Evolutionary conservation across 2,113 vertebrate species (phyloP).

Genomic region (Cyanistes caeruleus): DNA sequence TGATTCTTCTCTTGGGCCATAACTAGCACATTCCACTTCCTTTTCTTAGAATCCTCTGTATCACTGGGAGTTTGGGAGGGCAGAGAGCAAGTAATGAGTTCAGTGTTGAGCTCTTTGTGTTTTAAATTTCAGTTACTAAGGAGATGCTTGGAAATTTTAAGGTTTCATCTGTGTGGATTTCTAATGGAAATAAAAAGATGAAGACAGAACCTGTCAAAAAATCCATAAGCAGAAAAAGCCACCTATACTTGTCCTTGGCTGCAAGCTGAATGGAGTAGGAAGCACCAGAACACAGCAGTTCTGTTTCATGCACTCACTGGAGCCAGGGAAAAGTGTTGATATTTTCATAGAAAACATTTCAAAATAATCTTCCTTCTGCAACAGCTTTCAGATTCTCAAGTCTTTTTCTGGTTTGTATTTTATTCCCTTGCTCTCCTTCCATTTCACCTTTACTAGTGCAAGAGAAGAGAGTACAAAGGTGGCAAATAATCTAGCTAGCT

Average conservation of each 20-base stretch:
- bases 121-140: constrained; percentile 19
- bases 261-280: background rate
- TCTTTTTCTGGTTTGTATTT: background rate
- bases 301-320: background rate
- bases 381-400: background rate
- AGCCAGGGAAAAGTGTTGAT: background rate
- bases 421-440: background rate
- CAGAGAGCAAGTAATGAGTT: background rate
- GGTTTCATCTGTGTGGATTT: background rate
- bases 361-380: background rate
- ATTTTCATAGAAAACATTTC: constrained; percentile 41
- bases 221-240: background rate
- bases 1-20: background rate
- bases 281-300: background rate
- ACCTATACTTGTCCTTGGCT: background rate
- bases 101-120: background rate
- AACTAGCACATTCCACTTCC: background rate
- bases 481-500: background rate
- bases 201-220: background rate
- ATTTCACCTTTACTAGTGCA: background rate
- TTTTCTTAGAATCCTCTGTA: background rate
- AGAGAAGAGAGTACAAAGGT: background rate
- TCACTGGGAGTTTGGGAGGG: background rate
- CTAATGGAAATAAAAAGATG: background rate
- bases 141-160: background rate